Conservation (phyloP, 2,113 vertebrate species). For the Thunnus maccoyii region DNA sequence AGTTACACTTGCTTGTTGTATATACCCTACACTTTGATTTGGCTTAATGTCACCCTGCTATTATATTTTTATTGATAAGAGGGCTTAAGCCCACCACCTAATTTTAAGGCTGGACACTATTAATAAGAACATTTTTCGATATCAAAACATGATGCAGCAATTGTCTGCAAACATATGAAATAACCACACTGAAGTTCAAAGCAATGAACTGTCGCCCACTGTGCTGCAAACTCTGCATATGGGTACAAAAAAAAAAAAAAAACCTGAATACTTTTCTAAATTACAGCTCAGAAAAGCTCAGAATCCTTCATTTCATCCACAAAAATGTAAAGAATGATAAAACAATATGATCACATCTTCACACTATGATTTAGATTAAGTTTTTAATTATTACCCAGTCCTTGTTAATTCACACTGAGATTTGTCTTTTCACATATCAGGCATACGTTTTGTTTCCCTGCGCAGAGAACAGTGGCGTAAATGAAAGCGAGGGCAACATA, state of each 20-base stretch:
- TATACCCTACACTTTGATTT: not conserved
- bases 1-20: not conserved
- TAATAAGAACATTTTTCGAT: not conserved
- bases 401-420: not conserved
- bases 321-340: not conserved
- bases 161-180: not conserved
- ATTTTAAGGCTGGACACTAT: not conserved
- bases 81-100: not conserved
- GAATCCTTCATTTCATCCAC: not conserved
- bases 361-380: no score
- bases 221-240: not conserved
- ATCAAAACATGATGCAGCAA: not conserved
- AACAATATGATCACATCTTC: not conserved
- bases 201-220: not conserved
- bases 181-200: no score
- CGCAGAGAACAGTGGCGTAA: not conserved
- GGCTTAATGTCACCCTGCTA: not conserved
- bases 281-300: not conserved
- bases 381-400: not conserved
- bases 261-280: not conserved
- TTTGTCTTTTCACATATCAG: not conserved
- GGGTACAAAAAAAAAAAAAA: not conserved
- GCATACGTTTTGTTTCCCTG: not conserved
- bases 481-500: constrained; percentile 26
- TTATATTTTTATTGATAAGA: not conserved